phyloP scores from a whole-genome alignment of 2,888 invertebrate species.

The Gibbula magus region DNA sequence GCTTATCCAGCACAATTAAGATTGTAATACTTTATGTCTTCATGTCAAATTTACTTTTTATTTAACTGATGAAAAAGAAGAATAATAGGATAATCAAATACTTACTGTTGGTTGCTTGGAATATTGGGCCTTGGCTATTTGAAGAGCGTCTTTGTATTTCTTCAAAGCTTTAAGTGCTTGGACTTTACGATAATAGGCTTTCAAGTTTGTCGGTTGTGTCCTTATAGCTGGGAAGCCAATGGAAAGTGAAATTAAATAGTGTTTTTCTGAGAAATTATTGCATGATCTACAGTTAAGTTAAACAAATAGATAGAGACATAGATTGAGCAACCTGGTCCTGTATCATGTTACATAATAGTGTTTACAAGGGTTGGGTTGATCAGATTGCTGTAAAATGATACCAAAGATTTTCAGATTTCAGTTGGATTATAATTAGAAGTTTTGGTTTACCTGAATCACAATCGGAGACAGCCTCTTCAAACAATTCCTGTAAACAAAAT shows the following conservation, averaged over 20 bases:
- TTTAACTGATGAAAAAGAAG: not conserved
- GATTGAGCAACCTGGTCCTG: too few species aligned
- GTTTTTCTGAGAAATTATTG: too few species aligned
- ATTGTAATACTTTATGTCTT: too few species aligned
- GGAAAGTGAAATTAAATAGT: not conserved
- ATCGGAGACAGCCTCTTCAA: constrained; percentile 58
- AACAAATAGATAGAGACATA: too few species aligned
- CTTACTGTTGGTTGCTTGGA: constrained; percentile 56
- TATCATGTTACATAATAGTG: too few species aligned
- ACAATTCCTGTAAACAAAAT: constrained; percentile 55
- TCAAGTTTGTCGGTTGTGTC: constrained; percentile 61
- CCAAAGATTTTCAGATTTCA: too few species aligned
- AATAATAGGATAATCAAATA: not conserved
- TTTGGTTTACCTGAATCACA: constrained; percentile 59
- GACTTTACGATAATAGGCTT: constrained; percentile 68
- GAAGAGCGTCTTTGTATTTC: constrained; percentile 53
- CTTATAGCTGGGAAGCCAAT: constrained; percentile 59
- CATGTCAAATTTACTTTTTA: too few species aligned
- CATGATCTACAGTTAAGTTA: not conserved
- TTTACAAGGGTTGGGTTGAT: too few species aligned
- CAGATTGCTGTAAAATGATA: too few species aligned
- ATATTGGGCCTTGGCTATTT: constrained; percentile 53
- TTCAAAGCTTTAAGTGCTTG: constrained; percentile 60
- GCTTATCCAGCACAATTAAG: too few species aligned
- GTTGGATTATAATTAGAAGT: too few species aligned